Evolutionary conservation across 2,113 vertebrate genomes (phyloP).

Genomic region (Saiga tatarica): DNA sequence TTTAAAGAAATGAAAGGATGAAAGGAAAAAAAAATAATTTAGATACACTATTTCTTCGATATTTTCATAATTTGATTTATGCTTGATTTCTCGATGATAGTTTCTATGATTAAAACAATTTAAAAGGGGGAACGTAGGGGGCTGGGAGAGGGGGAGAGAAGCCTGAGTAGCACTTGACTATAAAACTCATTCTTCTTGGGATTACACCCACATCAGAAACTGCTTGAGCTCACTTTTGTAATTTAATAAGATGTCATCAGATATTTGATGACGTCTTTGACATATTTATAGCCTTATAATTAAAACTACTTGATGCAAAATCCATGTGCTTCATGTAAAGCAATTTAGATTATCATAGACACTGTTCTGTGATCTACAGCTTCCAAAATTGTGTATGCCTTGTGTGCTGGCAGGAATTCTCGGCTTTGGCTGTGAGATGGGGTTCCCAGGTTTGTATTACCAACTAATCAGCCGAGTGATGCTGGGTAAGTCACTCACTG

Average conservation of each 20-base stretch:
- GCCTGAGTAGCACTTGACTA: background rate
- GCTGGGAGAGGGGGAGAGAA: background rate
- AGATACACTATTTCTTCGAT: background rate
- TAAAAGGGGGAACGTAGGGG: background rate
- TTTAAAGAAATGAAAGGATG: constrained; percentile 31
- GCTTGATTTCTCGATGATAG: background rate
- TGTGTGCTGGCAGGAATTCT: background rate
- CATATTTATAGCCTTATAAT: constrained; percentile 83
- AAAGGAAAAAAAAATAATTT: constrained; percentile 12
- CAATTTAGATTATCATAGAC: constrained; percentile 61
- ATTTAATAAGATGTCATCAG: constrained; percentile 82
- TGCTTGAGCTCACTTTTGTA: constrained; percentile 71
- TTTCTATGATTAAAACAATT: constrained; percentile 31
- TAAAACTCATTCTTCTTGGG: constrained; percentile 52
- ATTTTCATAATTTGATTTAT: constrained; percentile 45
- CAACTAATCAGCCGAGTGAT: background rate
- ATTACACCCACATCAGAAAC: constrained; percentile 75
- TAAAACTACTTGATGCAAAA: constrained; percentile 78
- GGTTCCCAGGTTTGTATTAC: background rate
- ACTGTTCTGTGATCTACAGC: background rate
- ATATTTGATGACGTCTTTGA: constrained; percentile 70
- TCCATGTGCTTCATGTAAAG: constrained; percentile 59
- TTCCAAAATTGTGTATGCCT: background rate
- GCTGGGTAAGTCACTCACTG: background rate
- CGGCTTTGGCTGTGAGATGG: background rate